phyloP scores from a whole-genome alignment of 2,113 vertebrate genomes.

The Rattus rattus region DNA sequence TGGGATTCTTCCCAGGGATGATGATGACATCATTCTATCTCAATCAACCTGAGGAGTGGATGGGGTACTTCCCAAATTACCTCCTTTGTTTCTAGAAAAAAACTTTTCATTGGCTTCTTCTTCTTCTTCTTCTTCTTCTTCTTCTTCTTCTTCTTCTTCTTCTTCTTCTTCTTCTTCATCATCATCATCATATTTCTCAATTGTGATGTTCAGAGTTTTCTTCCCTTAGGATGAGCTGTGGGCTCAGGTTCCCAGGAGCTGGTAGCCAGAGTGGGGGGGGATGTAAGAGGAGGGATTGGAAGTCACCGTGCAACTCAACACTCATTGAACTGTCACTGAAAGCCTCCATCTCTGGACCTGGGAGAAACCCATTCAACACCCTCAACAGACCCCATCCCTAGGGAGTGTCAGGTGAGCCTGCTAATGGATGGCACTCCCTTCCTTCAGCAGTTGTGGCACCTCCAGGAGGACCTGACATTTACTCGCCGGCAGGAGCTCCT shows the following conservation, averaged over 20 bases:
- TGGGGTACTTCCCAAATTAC: background rate
- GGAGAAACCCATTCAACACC: background rate
- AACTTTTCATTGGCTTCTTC: background rate
- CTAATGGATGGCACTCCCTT: background rate
- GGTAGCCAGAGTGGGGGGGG: background rate
- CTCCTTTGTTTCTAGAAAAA: background rate
- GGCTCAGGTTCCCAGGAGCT: constrained; percentile 11
- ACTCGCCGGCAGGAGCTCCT: background rate
- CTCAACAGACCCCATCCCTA: background rate
- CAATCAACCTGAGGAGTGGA: background rate
- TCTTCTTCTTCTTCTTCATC: no score
- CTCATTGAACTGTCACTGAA: background rate
- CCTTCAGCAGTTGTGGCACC: background rate
- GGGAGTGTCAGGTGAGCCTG: background rate
- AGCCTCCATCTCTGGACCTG: no score
- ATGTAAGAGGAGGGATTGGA: background rate
- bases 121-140: no score
- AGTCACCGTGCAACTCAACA: background rate
- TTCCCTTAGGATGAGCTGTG: background rate
- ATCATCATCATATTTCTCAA: no score
- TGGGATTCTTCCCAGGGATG: background rate
- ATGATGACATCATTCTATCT: background rate
- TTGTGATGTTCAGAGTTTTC: background rate
- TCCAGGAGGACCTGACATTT: background rate
- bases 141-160: no score